Percentiles rank a stretch among this genome's conserved stretches.
These are phyloP conservation scores for Peromyscus melanophrys DNA, from an alignment of 2,797 vertebrate genomes.

Conservation along the genomic window DNA sequence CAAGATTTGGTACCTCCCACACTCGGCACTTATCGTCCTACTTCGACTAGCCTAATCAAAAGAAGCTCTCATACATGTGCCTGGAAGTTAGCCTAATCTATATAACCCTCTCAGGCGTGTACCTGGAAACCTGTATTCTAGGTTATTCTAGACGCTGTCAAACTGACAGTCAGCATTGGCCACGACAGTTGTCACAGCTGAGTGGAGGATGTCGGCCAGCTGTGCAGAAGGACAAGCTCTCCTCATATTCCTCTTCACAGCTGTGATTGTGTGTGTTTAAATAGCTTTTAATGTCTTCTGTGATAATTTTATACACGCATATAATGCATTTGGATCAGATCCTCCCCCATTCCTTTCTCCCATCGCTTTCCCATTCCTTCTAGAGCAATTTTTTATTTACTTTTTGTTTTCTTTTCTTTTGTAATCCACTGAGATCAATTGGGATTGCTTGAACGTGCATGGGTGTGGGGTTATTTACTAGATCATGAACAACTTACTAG, in stretches of 20 bases:
- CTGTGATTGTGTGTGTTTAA: not conserved
- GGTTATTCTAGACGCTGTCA: not conserved
- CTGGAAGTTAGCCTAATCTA: not conserved
- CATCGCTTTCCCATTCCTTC: not conserved
- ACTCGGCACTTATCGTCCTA: not conserved
- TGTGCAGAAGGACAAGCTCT: not conserved
- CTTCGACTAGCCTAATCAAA: not conserved
- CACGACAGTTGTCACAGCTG: too few relatives aligned
- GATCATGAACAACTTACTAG: not conserved
- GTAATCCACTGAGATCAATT: not conserved
- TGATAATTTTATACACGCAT: not conserved
- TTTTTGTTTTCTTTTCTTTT: not conserved
- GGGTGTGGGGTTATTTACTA: not conserved
- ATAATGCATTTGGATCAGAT: not conserved
- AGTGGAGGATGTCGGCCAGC: not conserved
- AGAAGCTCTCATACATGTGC: not conserved
- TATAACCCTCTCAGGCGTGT: not conserved
- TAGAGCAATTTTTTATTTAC: not conserved
- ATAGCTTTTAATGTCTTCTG: not conserved
- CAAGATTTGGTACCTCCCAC: not conserved
- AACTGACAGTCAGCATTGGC: not conserved
- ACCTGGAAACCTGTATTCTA: not conserved
- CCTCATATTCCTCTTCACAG: not conserved
- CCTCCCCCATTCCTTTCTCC: not conserved
- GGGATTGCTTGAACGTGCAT: not conserved